Evolutionary conservation across 2,888 invertebrate genomes (phyloP).

Genomic region (Mythimna vitellina): DNA sequence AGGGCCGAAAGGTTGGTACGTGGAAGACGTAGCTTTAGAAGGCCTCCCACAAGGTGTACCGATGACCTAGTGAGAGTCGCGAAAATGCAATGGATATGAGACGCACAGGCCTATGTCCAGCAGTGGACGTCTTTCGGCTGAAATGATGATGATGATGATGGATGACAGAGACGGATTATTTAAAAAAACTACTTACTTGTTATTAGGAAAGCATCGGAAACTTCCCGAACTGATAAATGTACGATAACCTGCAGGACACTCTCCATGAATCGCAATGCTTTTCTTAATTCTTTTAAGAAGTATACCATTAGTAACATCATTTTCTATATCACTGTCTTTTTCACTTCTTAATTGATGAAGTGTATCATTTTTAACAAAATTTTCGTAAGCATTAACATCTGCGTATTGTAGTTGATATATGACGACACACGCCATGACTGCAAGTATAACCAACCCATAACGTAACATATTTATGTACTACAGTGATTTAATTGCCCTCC

Average conservation of each 20-base stretch:
- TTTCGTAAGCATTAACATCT: neutral
- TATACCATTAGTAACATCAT: neutral
- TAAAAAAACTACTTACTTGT: neutral
- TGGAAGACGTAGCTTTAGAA: too few species aligned
- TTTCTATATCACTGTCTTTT: neutral
- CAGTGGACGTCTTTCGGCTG: too few species aligned
- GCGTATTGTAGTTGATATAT: neutral
- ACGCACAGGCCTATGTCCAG: too few species aligned
- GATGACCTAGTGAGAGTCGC: too few species aligned
- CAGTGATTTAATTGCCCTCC: neutral
- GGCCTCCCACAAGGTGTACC: too few species aligned
- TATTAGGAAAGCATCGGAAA: neutral
- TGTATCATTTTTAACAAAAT: neutral
- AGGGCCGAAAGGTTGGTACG: too few species aligned
- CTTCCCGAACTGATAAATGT: neutral
- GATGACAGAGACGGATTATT: too few species aligned
- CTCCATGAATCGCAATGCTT: neutral
- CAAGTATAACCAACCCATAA: neutral
- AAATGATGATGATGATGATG: too few species aligned
- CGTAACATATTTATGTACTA: neutral
- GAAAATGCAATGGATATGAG: too few species aligned
- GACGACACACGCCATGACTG: neutral
- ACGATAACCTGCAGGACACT: neutral
- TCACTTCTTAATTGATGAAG: neutral
- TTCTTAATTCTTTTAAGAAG: neutral